Conservation (phyloP, 2,113 vertebrate genomes). For the Centropus unirufus region DNA sequence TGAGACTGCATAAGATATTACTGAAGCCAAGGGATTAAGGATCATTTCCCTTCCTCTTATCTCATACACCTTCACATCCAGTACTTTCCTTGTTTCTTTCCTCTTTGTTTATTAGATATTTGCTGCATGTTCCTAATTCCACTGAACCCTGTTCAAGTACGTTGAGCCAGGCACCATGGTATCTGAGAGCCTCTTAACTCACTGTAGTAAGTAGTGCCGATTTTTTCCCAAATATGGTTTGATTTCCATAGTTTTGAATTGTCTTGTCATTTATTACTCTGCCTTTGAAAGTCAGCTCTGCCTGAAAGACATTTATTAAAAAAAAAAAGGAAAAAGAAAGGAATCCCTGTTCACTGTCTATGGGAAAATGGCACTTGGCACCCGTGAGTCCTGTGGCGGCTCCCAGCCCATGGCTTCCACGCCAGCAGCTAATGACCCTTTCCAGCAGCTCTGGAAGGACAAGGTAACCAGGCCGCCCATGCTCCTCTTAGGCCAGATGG, state of each 20-base stretch:
- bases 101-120: background rate
- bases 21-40: background rate
- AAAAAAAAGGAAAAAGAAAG: background rate
- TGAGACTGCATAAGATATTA: background rate
- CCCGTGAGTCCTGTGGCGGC: background rate
- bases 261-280: background rate
- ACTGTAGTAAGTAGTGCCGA: background rate
- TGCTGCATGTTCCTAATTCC: background rate
- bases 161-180: background rate
- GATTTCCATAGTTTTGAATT: background rate
- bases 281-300: background rate
- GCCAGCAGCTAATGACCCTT: background rate
- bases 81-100: background rate
- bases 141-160: background rate
- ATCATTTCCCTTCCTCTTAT: background rate
- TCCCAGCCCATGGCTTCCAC: background rate
- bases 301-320: background rate
- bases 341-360: background rate
- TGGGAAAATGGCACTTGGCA: background rate
- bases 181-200: background rate
- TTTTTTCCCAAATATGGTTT: background rate
- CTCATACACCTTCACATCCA: background rate
- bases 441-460: background rate
- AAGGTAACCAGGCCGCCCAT: accelerated
- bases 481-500: background rate